Evolutionary conservation across 2,797 vertebrate genomes (phyloP), one percentile per base, ranked within the genome.

Genomic region (Neopelma chrysocephalum): DNA sequence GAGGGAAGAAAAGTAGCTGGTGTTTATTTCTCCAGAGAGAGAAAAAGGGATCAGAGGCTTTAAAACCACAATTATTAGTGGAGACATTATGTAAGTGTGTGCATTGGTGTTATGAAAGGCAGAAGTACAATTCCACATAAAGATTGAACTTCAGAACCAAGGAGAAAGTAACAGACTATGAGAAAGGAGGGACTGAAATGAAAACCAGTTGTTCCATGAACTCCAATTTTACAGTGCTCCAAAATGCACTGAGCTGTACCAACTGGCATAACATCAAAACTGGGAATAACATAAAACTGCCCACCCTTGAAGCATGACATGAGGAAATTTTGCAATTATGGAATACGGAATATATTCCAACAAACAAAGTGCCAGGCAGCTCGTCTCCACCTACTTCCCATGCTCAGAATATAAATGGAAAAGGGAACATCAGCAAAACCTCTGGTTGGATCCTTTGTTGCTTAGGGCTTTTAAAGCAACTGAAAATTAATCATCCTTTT

Each of bases 401-500:
- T 87, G 90, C 42, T 87, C 68, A 82, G 94, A 95, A 92, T 95
- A 90, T 45, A 94, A 95, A 95, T 82, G 36, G 78, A 71, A 86
- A 85, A 87, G 27, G 66, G 48, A 93, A 71, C 22, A 73, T 77
- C 54, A 85, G 45, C 22, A 94, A 91, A 94, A 94, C 34, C 62
- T 73, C n/a, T 91, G 53, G 48, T 32, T 93, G 75, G 53, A 64
- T 92, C 68, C 75, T 95, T 90, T 73, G 88, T 89, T 0, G 15
- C 75, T 90, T 61, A 95, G 82, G 88, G 88, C 71, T 93, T 95
- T 96, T 92, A 90, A 90, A 90, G 53, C 60, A 94, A 87, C 53
- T 27, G 78, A 71, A 93, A 78, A 96, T 96, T 95, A 96, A 96
- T 95, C 81, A 94, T 95, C 64, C 86, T 93, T 91, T 89, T 96